Base-by-base conservation (phyloP, 1,140 invertebrate species). In the Philopotamus ludificatus region DNA sequence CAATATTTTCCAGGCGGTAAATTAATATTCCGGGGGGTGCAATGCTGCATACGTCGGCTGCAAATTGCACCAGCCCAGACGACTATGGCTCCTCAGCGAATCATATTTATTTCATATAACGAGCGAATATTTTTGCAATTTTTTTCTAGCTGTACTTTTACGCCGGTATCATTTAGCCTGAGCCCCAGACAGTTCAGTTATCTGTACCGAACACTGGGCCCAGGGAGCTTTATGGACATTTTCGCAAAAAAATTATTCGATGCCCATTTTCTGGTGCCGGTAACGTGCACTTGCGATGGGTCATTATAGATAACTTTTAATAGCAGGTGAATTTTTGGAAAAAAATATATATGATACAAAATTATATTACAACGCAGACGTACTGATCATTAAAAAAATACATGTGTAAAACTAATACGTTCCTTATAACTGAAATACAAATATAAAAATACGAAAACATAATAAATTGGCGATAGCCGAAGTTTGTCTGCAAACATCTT, bases 71-170 rank as follows among this genome's bases (percentile, higher is more conserved):
- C 23, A 3, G 47, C 1, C 25, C 10, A 34, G 20, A 23, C 47
- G 21, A 28, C 9, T 28, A 59, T 47, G 65, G 51, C 58, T 51
- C 41, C 58, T 59, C 22, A 44, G 65, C 50, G 41, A 57, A 49
- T 67, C 65, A 57, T 62, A 62, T 67, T 62, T 67, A 67, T 67
- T 67, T 62, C 59, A 49, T 57, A 67, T 67, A 67, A 67, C 65
- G 59, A 62, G 57, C 58, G 50, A 26, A 59, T 44, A 22, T 28
- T 58, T 62, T 54, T 62, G 45, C 57, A 9, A 20, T 57, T 67
- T 66, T 67, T 50, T 49, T 21, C 21, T 34, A 28, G 18, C 15
- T 47, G 44, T 16, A 22, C 61, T 67, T 62, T 50, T 25, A n/a
- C 58, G 65, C 59, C 50, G 47, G 39, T 62, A 47, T 67, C 65